Percentiles rank a stretch among this genome's conserved stretches.
Conservation (phyloP, 2,113 vertebrate genomes). For the Coptodon bakossiorum region DNA sequence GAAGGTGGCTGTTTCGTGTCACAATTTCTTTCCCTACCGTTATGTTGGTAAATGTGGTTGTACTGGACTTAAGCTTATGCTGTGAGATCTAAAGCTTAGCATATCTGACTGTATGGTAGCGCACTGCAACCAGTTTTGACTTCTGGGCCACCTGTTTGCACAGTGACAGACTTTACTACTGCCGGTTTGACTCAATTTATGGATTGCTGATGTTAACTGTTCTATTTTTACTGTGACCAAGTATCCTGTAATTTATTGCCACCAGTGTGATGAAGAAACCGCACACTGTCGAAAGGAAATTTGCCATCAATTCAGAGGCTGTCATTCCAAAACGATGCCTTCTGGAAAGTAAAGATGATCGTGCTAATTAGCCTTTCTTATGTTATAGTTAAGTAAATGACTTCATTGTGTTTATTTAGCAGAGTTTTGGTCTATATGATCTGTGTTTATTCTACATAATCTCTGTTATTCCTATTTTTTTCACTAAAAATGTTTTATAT, state of each 20-base stretch:
- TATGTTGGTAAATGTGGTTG: neutral
- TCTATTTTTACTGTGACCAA: conserved; percentile 43
- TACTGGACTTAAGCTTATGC: neutral
- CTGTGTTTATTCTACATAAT: neutral
- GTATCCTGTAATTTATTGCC: conserved; percentile 25
- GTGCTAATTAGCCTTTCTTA: neutral
- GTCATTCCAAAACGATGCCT: neutral
- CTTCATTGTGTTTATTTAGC: neutral
- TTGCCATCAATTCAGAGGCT: neutral
- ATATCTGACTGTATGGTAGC: neutral
- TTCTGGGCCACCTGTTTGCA: conserved; percentile 36
- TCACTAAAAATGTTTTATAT: neutral
- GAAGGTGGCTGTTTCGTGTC: neutral
- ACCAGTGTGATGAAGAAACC: neutral
- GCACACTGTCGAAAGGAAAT: neutral
- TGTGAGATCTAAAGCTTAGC: neutral
- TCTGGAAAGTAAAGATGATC: neutral
- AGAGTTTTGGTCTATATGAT: neutral
- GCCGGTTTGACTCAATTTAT: conserved; percentile 41
- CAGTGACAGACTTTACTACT: conserved; percentile 21
- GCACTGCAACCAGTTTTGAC: neutral
- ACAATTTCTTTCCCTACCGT: neutral
- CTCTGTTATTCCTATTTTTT: neutral
- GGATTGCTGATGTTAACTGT: conserved; percentile 44
- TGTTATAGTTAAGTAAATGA: neutral